Percentiles rank a stretch among this genome's conserved stretches.
These are phyloP conservation scores for Emydura subglobosa DNA, from an alignment of 2,113 vertebrate species.

Conservation along the genomic window DNA sequence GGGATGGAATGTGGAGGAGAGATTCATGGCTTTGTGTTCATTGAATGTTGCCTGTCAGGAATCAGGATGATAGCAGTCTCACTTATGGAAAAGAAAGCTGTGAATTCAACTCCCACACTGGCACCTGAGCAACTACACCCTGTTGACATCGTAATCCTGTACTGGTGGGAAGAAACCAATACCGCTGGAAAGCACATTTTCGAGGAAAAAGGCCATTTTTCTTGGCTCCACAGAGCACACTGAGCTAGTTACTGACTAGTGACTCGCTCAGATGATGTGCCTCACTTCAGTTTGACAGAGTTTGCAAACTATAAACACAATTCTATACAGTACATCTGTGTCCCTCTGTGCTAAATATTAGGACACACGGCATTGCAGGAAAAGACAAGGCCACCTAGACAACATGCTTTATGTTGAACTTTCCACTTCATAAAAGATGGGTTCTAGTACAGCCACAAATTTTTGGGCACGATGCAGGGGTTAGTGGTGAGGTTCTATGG, in stretches of 20 bases:
- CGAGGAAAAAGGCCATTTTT: background rate
- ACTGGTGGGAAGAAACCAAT: slow-evolving; percentile 21
- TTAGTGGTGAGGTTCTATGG: background rate
- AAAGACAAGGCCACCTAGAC: background rate
- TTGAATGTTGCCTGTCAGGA: background rate
- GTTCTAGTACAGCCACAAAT: background rate
- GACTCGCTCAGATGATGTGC: background rate
- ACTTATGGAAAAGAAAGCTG: slow-evolving; percentile 15
- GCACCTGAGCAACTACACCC: slow-evolving; percentile 2
- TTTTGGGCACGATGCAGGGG: background rate
- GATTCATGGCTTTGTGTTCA: background rate
- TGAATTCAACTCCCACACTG: background rate
- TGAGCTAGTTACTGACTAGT: slow-evolving; percentile 22
- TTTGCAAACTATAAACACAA: background rate
- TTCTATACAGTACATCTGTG: background rate
- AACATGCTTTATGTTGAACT: background rate
- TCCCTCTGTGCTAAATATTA: background rate
- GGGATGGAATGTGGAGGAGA: background rate
- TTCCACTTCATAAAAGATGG: background rate
- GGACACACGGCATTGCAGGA: background rate
- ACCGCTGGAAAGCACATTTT: slow-evolving; percentile 37
- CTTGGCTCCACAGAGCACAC: slow-evolving; percentile 10
- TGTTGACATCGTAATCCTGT: background rate
- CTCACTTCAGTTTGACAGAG: background rate
- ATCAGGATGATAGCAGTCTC: background rate